These are phyloP conservation scores for Silurus meridionalis DNA, from an alignment of 2,113 vertebrate genomes.

Conservation along the genomic window DNA sequence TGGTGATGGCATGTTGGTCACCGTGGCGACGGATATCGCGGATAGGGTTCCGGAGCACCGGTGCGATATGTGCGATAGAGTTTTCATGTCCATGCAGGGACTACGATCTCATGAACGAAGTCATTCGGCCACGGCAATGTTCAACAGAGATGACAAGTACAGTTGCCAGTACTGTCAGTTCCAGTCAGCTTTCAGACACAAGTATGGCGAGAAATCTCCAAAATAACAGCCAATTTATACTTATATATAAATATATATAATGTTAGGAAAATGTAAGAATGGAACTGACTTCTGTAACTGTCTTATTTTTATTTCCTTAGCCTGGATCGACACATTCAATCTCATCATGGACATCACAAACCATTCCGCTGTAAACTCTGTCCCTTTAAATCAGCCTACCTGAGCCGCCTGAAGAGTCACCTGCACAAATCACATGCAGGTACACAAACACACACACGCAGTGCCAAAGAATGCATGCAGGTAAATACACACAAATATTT, in stretches of 20 bases:
- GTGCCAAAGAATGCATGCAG: not conserved
- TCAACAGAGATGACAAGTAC: constrained; percentile 92
- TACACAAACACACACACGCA: constrained; percentile 57
- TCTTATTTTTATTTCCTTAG: constrained; percentile 63
- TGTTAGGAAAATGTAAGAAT: constrained; percentile 1
- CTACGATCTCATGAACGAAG: constrained; percentile 97
- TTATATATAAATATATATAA: not conserved
- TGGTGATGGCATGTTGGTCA: constrained; percentile 43
- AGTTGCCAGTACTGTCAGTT: constrained; percentile 99
- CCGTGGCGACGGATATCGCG: constrained; percentile 56
- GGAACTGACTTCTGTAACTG: constrained; percentile 40
- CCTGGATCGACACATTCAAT: constrained; percentile 96
- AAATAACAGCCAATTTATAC: not conserved
- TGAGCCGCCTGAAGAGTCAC: constrained; percentile 95
- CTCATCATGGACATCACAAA: constrained; percentile 96
- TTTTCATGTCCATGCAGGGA: constrained; percentile 99
- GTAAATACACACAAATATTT: not conserved
- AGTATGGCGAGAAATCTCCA: constrained; percentile 75
- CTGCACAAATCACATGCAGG: constrained; percentile 94
- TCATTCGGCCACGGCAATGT: constrained; percentile 91
- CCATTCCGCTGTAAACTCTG: constrained; percentile 98
- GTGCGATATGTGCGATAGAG: constrained; percentile 89
- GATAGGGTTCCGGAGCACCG: constrained; percentile 80
- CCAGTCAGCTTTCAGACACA: constrained; percentile 97
- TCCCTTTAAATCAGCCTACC: constrained; percentile 96